phyloP scores from a whole-genome alignment of 2,113 vertebrate species.

The Colistium nudipinnis region DNA sequence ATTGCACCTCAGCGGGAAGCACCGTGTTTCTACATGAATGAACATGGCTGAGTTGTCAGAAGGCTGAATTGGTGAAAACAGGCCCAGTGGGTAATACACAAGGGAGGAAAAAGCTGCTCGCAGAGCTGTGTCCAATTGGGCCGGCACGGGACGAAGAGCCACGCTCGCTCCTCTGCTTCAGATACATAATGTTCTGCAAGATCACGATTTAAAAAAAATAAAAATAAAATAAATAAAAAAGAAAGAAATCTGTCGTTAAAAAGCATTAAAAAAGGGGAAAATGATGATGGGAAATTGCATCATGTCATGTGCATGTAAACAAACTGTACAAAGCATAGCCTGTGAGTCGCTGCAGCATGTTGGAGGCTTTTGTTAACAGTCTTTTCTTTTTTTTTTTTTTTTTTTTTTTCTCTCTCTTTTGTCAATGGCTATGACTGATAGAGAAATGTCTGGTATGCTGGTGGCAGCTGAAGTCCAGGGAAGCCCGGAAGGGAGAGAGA shows the following conservation, averaged over 20 bases:
- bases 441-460: conserved; percentile 74
- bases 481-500: conserved; percentile 35
- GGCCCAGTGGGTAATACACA: conserved; percentile 48
- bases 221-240: not conserved
- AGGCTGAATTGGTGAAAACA: conserved; percentile 64
- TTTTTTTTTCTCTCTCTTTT: conserved; percentile 33
- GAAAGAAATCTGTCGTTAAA: conserved; percentile 3
- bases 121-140: conserved; percentile 56
- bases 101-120: conserved; percentile 48
- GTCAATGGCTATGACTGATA: conserved; percentile 53
- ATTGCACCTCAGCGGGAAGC: conserved; percentile 67
- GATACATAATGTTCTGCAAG: conserved; percentile 56
- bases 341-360: conserved; percentile 71
- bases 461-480: conserved; percentile 63
- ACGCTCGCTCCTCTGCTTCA: conserved; percentile 41
- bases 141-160: conserved; percentile 24
- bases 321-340: conserved; percentile 65
- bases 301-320: conserved; percentile 69
- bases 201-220: not conserved
- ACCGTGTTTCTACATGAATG: conserved; percentile 72
- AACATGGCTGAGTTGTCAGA: conserved; percentile 69
- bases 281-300: conserved; percentile 57
- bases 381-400: conserved; percentile 22
- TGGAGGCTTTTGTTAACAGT: conserved; percentile 70
- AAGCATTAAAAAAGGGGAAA: not conserved